Percentiles rank a stretch among this genome's conserved stretches.
phyloP scores from a whole-genome alignment of 2,888 invertebrate genomes.

The Gastrophysa polygoni region DNA sequence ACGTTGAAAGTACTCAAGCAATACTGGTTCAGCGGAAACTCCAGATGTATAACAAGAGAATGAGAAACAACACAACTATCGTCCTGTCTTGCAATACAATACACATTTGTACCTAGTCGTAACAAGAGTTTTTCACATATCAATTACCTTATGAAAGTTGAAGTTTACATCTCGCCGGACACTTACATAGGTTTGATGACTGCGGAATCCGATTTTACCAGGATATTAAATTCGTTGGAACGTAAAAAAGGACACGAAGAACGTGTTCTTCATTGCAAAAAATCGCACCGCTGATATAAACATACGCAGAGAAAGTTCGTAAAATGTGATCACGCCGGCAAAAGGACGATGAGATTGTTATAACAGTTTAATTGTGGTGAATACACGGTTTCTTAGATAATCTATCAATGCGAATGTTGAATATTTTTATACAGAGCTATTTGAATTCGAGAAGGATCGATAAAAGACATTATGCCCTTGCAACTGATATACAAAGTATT shows the following conservation, averaged over 20 bases:
- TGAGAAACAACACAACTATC: background rate
- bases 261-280: conserved; percentile 5
- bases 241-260: conserved; percentile 1
- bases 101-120: background rate
- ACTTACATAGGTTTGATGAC: background rate
- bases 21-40: too few relatives aligned
- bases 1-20: too few relatives aligned
- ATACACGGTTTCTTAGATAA: conserved; percentile 6
- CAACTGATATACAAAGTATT: too few relatives aligned
- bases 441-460: too few relatives aligned
- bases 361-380: conserved; percentile 3
- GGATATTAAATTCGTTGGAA: background rate
- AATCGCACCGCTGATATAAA: background rate
- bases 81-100: background rate
- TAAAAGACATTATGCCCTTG: too few relatives aligned
- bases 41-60: background rate
- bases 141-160: conserved; percentile 6
- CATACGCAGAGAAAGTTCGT: conserved; percentile 10
- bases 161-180: background rate
- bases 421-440: conserved; percentile 5
- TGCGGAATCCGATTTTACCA: conserved; percentile 3
- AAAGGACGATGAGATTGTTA: background rate
- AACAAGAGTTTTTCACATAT: background rate
- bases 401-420: background rate
- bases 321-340: too few relatives aligned